Conservation (phyloP, 2,113 vertebrate genomes). For the Bucco capensis region DNA sequence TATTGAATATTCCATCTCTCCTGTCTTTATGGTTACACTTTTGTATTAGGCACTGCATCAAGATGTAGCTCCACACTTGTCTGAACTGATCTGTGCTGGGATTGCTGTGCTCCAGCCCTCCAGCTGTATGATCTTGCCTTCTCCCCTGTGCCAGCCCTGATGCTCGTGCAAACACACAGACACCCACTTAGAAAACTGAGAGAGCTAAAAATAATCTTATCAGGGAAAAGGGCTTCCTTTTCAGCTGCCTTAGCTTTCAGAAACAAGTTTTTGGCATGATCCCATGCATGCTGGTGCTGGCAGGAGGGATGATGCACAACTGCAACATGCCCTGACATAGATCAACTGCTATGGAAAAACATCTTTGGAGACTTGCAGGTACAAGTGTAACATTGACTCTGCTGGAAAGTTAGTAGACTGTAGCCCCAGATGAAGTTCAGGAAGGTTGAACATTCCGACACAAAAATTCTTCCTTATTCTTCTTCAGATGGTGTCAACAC, state of each 20-base stretch:
- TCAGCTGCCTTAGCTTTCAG: neutral
- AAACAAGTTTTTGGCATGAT: rapidly evolving
- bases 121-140: neutral
- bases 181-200: neutral
- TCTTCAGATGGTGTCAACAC: neutral
- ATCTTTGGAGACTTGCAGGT: too few species aligned
- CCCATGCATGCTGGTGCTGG: neutral
- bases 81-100: neutral
- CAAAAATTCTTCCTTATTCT: neutral
- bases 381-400: rapidly evolving
- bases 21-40: neutral
- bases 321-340: neutral
- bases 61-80: neutral
- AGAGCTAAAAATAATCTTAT: neutral
- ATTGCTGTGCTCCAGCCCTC: neutral
- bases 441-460: neutral
- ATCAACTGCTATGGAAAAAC: neutral
- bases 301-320: neutral
- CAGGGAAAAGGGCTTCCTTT: neutral
- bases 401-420: neutral
- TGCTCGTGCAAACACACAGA: neutral
- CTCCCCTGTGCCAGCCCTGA: neutral
- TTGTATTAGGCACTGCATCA: rapidly evolving
- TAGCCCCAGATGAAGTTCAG: neutral
- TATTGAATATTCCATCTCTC: neutral